phyloP scores from a whole-genome alignment of 1,140 invertebrate species.

The Zaprionus vittiger region DNA sequence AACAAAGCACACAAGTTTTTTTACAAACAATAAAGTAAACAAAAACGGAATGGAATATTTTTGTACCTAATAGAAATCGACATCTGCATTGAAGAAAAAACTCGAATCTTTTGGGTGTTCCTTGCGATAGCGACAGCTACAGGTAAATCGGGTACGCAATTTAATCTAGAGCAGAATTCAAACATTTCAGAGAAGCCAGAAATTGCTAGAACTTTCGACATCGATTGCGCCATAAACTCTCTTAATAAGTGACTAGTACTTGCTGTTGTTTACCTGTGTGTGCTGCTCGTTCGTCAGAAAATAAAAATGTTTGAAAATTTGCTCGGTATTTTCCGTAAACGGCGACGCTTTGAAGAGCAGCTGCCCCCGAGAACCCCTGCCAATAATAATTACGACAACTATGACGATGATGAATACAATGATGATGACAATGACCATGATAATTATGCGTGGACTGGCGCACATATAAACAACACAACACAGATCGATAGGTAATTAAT shows the following conservation, averaged over 20 bases:
- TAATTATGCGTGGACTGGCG: constrained; percentile 46
- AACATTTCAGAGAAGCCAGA: constrained; percentile 23
- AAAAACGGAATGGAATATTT: constrained; percentile 13
- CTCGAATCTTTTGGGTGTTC: background rate
- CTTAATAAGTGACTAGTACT: constrained; percentile 18
- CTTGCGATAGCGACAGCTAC: constrained; percentile 16
- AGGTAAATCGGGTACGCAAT: constrained; percentile 35
- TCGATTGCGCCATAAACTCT: background rate
- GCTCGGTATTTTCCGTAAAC: constrained; percentile 74
- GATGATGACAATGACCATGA: constrained; percentile 9
- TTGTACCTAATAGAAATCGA: constrained; percentile 19
- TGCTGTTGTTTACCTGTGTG: constrained; percentile 30
- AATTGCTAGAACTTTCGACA: constrained; percentile 55
- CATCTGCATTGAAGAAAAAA: background rate
- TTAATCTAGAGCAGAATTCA: constrained; percentile 9
- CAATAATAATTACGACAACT: constrained; percentile 17
- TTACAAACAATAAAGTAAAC: constrained; percentile 29
- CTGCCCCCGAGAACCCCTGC: constrained; percentile 1
- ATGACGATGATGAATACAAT: constrained; percentile 14
- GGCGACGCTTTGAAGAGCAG: constrained; percentile 59
- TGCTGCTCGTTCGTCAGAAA: constrained; percentile 6
- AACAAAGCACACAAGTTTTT: constrained; percentile 33
- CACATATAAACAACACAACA: constrained; percentile 43
- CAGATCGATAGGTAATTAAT: constrained; percentile 76
- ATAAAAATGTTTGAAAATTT: constrained; percentile 74